These are phyloP conservation scores for Aporophyla nigra DNA, from an alignment of 2,888 invertebrate species.

Conservation along the genomic window DNA sequence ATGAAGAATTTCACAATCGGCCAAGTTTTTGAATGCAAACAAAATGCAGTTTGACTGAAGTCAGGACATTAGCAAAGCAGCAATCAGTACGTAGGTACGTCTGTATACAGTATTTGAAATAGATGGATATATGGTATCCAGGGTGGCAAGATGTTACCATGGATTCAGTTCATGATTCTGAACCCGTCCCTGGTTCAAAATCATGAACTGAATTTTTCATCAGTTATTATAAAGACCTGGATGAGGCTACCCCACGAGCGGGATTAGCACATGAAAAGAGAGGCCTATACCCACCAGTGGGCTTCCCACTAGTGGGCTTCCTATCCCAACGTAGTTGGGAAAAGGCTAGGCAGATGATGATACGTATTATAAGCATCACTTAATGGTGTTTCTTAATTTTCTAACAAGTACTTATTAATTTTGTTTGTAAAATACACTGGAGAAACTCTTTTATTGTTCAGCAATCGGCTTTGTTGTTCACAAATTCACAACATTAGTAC, in stretches of 20 bases:
- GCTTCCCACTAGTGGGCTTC: no score
- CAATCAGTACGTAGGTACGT: neutral
- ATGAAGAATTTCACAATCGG: slow-evolving; percentile 5
- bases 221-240: no score
- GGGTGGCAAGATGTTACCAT: no score
- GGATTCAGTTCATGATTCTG: no score
- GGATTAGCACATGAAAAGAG: no score
- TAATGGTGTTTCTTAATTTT: neutral
- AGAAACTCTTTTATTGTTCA: slow-evolving; percentile 9
- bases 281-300: no score
- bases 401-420: neutral
- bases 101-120: neutral
- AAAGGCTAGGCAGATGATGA: no score
- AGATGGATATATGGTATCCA: neutral
- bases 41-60: neutral
- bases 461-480: slow-evolving; percentile 24
- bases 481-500: slow-evolving; percentile 9
- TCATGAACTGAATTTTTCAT: no score
- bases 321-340: no score
- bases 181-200: no score
- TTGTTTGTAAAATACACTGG: slow-evolving; percentile 22
- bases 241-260: no score
- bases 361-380: neutral
- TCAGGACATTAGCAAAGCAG: neutral
- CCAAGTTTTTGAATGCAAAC: neutral